Base-by-base conservation (phyloP, 2,113 vertebrate species). In the Nycticryphes semicollaris region DNA sequence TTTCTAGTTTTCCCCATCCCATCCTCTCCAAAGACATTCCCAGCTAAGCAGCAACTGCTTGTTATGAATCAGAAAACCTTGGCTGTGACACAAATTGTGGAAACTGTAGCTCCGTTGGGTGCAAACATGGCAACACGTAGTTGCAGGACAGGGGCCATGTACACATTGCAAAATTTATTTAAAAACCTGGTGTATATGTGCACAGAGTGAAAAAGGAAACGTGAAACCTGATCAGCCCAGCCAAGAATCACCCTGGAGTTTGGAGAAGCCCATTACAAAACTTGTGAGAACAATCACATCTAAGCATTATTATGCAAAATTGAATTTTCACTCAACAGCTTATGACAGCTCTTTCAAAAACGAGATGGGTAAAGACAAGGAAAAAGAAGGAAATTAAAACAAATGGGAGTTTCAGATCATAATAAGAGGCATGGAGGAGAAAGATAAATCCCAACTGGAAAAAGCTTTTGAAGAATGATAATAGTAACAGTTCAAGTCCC, bases 91-190 rank as follows among this genome's bases (percentile, higher is more conserved):
- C 24, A 88, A 59, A 68, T 18, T 20, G 48, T 24, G 45, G 90
- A 85, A 77, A 66, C 2, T 6, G 3, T 57, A 62, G 14, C 24
- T 78, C 74, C 18, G 1, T 0, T 28, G 41, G 37, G 47, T 59
- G 72, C 31, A 85, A 90, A 59, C 41, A 59, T 0, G 0, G 50
- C 0, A 6, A 57, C 27, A 22, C 0, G 0, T 8, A 3, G 0
- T 51, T 81, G 56, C 47, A 56, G 31, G 70, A 13, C 84, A 57
- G 35, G 9, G 35, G 37, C 20, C 47, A 14, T 20, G 45, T 60
- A 41, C 0, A n/a, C 43, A 23, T 62, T 72, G 30, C 51, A 69
- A 95, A 94, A 80, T 45, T 31, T 31, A 56, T 69, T 73, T 70
- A 10, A 93, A 45, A 62, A 84, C 31, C n/a, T 35, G 11, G 10